phyloP scores from a whole-genome alignment of 2,888 invertebrate genomes.

The Phortica magna region DNA sequence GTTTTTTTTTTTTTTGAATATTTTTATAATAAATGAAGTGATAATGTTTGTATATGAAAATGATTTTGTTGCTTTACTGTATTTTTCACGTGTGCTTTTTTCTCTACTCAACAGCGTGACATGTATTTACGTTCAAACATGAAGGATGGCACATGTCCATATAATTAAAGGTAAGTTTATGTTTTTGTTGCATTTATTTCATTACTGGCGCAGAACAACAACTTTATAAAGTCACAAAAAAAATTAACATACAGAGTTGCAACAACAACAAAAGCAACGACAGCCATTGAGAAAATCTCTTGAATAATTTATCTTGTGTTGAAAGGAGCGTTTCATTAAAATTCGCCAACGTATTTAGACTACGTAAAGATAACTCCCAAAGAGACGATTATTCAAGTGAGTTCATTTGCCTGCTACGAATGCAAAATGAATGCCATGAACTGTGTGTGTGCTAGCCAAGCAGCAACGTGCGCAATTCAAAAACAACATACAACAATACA shows the following conservation, averaged over 20 bases:
- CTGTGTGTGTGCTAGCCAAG: constrained; percentile 20
- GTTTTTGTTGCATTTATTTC: background rate
- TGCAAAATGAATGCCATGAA: constrained; percentile 49
- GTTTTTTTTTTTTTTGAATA: too few relatives aligned
- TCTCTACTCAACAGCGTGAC: background rate
- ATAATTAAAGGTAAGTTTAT: background rate
- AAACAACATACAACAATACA: background rate
- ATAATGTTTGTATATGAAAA: background rate
- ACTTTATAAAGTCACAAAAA: background rate
- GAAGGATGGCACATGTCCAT: background rate
- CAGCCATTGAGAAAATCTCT: constrained; percentile 55
- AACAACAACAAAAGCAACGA: background rate
- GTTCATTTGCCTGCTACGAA: constrained; percentile 68
- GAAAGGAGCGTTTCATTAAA: constrained; percentile 70
- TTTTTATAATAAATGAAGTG: background rate
- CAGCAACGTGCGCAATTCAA: background rate
- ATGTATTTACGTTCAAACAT: background rate
- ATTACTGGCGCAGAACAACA: background rate
- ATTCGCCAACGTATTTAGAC: constrained; percentile 68
- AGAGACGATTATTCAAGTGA: constrained; percentile 69
- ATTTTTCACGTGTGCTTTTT: background rate
- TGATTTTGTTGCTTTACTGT: background rate
- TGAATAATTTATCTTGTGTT: constrained; percentile 68
- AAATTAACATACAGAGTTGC: background rate
- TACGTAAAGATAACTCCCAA: constrained; percentile 64